Conservation (phyloP, 2,113 vertebrate genomes). For the Platichthys flesus region DNA sequence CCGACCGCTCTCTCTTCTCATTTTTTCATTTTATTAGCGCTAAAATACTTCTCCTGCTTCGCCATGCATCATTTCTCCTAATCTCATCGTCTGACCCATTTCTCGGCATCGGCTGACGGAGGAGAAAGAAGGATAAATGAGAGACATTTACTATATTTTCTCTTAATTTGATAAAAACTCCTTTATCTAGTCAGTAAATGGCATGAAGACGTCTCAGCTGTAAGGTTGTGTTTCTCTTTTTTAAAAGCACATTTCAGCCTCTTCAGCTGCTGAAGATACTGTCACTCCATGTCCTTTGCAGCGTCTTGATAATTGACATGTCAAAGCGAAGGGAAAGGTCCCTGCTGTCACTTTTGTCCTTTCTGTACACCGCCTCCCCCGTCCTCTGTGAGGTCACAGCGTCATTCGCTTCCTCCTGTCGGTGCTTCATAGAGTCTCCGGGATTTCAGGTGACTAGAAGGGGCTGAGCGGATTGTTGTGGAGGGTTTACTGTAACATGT, state of each 20-base stretch:
- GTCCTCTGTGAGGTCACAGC: not conserved
- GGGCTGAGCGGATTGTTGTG: no score
- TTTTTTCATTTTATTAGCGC: conserved; percentile 67
- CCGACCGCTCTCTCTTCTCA: conserved; percentile 31
- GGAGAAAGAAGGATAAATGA: conserved; percentile 12
- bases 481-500: no score
- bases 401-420: not conserved
- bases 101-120: conserved; percentile 25
- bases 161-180: conserved; percentile 32
- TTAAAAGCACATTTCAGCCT: not conserved
- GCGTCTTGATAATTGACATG: conserved; percentile 38
- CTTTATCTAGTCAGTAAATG: conserved; percentile 1
- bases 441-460: no score
- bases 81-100: conserved; percentile 61
- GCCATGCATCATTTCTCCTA: conserved; percentile 54
- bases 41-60: conserved; percentile 46
- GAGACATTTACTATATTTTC: conserved; percentile 1
- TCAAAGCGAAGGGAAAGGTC: conserved; percentile 26
- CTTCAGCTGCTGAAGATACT: conserved; percentile 13
- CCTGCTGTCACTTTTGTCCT: conserved; percentile 36
- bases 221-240: not conserved
- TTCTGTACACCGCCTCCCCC: conserved; percentile 1
- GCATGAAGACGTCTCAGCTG: not conserved
- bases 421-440: not conserved
- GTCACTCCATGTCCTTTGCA: conserved; percentile 13